Conservation (phyloP, 2,888 invertebrate species). For the Campoletis raptor region DNA sequence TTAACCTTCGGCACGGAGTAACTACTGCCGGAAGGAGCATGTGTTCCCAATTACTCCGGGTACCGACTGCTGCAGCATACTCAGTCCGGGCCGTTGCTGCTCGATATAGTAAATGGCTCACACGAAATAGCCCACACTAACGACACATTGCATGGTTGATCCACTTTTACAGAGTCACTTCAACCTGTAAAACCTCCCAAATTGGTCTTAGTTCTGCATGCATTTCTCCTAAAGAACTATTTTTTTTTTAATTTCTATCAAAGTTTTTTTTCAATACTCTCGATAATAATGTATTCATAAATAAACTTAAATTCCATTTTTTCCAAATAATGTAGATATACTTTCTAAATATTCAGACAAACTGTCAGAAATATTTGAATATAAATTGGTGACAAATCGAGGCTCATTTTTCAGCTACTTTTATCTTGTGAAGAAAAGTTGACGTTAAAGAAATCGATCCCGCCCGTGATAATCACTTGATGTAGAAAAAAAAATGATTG, state of each 20-base stretch:
- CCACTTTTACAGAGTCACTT: conserved; percentile 8
- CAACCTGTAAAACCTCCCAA: not conserved
- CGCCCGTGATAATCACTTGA: not conserved
- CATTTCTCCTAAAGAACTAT: not conserved
- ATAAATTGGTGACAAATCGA: not conserved
- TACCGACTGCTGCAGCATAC: conserved; percentile 47
- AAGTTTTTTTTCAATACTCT: not conserved
- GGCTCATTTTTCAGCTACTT: not conserved
- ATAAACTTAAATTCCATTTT: not conserved
- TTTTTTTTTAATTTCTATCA: not conserved
- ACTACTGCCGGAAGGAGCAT: conserved; percentile 67
- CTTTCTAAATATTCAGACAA: not conserved
- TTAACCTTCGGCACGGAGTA: conserved; percentile 66
- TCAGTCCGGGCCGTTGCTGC: conserved; percentile 18
- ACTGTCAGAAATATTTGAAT: not conserved
- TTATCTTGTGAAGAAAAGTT: not conserved
- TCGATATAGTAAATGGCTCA: conserved; percentile 13
- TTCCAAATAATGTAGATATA: not conserved
- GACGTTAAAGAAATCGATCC: not conserved
- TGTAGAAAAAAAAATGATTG: not conserved
- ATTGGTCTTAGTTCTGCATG: not conserved
- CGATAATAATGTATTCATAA: not conserved
- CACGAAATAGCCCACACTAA: not conserved
- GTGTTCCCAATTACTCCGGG: conserved; percentile 64
- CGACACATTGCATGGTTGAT: conserved; percentile 18